These are phyloP conservation scores for Sialia sialis DNA, from an alignment of 2,113 vertebrate species.

Conservation along the genomic window DNA sequence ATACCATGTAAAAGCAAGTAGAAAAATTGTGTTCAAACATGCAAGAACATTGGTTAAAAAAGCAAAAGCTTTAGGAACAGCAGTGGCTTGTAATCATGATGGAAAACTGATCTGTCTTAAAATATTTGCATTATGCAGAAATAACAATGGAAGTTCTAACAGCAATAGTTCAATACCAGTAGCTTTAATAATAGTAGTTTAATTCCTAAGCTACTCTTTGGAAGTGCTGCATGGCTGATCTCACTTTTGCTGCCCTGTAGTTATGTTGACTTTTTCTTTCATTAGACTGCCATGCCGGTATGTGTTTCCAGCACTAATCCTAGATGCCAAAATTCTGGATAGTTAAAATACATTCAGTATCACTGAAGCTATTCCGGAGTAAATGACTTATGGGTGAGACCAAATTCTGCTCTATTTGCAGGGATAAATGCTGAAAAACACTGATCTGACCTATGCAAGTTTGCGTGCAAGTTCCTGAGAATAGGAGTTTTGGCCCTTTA, in stretches of 20 bases:
- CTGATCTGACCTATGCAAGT: neutral
- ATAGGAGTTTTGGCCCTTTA: neutral
- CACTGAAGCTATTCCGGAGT: neutral
- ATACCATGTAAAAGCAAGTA: neutral
- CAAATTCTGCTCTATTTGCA: neutral
- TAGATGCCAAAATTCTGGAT: neutral
- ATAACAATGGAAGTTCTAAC: neutral
- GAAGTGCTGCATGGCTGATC: neutral
- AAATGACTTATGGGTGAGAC: rapidly evolving
- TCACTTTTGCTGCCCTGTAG: neutral
- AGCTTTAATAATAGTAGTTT: neutral
- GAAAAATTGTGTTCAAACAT: neutral
- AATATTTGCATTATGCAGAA: neutral
- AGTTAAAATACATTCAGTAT: neutral
- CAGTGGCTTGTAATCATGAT: neutral
- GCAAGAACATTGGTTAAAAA: neutral
- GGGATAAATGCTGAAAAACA: neutral
- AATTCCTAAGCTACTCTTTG: neutral
- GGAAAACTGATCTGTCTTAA: neutral
- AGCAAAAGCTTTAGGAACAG: neutral
- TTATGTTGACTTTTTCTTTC: neutral
- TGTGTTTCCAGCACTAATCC: neutral
- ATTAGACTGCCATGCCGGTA: neutral
- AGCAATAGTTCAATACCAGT: neutral
- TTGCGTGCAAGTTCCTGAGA: neutral